Evolutionary conservation across 2,888 invertebrate species (phyloP), one percentile per base, ranked within the genome.

Genomic region (Temnothorax rugatulus): DNA sequence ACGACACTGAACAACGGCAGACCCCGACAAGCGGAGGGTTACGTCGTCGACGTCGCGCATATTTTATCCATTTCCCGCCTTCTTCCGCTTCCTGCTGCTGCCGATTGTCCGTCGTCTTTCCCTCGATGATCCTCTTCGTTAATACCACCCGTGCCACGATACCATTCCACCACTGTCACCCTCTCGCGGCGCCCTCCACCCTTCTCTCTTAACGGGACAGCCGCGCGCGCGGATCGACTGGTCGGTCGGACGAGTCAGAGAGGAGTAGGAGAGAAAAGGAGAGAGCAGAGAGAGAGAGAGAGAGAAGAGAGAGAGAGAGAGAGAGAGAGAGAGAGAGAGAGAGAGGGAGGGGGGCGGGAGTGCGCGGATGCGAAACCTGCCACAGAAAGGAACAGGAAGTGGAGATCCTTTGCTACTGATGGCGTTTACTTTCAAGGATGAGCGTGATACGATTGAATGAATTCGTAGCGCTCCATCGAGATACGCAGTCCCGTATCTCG

Each of bases 101-200:
- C 69, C 34, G 66, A 61, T 69, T 38, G 82, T 84, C 63, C 38
- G 54, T 69, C 81, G 81, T 57, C 64, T 82, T 82, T 54, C 38
- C 63, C 83, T 68, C 11, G 79, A 44, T 34, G 29, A 63, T 41
- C 52, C 52, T 63, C 63, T 29, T 82, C 21, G 89, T 71, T 84
- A 84, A 86, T 66, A 29, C n/a, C 47, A 82, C 76, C 93, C 93
- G 95, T 89, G 94, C 94, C 90, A 94, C 79, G 69, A 47, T 81
- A 93, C 44, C 71, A 82, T 41, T 63, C 52, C 52, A 82, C 52
- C 61, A 52, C 44, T 34, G 75, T 74, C 74, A 74, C 74, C 82
- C 82, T 82, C 75, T 63, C 63, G 50, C 82, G 74, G 52, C 76
- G 41, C 82, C 75, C 91, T 94, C 94, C 92, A 94, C 93, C 93